These are phyloP conservation scores for Clivina fossor DNA, from an alignment of 2,888 invertebrate species.

Conservation along the genomic window DNA sequence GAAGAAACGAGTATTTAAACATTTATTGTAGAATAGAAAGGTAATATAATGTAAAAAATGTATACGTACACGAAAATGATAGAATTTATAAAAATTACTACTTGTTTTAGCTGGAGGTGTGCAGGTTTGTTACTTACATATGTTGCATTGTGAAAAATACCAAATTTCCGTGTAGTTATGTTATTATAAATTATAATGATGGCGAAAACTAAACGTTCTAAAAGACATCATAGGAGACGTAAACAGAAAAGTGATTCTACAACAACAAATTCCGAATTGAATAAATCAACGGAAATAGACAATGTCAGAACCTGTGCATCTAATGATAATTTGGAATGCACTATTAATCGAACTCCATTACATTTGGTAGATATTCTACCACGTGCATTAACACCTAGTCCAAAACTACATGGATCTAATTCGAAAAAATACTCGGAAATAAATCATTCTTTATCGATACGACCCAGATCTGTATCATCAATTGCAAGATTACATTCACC, in stretches of 20 bases:
- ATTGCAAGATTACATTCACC: slow-evolving; percentile 13
- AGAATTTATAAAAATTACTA: too few relatives aligned
- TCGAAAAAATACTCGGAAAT: slow-evolving; percentile 7
- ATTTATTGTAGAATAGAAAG: too few relatives aligned
- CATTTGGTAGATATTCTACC: slow-evolving; percentile 18
- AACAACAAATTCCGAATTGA: not conserved
- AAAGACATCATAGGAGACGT: slow-evolving; percentile 4
- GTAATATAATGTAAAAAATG: too few relatives aligned
- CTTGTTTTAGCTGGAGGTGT: too few relatives aligned
- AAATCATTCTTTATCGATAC: not conserved
- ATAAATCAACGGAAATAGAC: slow-evolving; percentile 1
- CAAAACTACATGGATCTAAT: slow-evolving; percentile 11
- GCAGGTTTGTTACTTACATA: too few relatives aligned
- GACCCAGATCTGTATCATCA: slow-evolving; percentile 16
- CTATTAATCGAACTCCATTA: slow-evolving; percentile 14
- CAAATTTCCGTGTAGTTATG: too few relatives aligned
- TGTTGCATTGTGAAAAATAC: too few relatives aligned
- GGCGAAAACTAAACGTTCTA: slow-evolving; percentile 29
- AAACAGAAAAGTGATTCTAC: slow-evolving; percentile 6
- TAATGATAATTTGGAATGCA: slow-evolving; percentile 21
- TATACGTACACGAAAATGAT: too few relatives aligned
- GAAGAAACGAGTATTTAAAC: too few relatives aligned
- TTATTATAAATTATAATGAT: slow-evolving; percentile 1
- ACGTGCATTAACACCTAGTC: slow-evolving; percentile 26
- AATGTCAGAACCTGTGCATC: slow-evolving; percentile 24